phyloP scores from a whole-genome alignment of 1,140 invertebrate genomes.

The Panulirus ornatus region DNA sequence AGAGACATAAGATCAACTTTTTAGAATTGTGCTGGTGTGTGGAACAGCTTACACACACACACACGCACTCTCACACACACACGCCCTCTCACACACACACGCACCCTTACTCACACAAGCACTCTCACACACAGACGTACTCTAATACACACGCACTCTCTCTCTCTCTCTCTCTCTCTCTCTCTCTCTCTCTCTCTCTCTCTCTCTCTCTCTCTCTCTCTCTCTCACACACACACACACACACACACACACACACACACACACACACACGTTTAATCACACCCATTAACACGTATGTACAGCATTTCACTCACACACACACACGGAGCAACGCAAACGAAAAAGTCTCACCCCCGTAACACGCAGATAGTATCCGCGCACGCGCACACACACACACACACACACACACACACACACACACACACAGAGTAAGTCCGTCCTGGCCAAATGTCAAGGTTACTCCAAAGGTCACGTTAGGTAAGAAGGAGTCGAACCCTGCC shows the following conservation, averaged over 20 bases:
- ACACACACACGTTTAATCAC: neutral
- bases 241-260: neutral
- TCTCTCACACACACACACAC: neutral
- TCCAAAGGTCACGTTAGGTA: too few relatives aligned
- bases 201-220: neutral
- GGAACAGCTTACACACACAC: neutral
- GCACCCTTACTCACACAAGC: neutral
- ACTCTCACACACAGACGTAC: neutral
- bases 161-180: neutral
- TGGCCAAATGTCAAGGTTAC: too few relatives aligned
- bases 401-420: too few relatives aligned
- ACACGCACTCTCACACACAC: constrained; percentile 13
- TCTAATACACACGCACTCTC: neutral
- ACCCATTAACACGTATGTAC: neutral
- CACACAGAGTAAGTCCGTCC: too few relatives aligned
- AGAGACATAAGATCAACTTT: too few relatives aligned
- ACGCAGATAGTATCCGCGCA: too few relatives aligned
- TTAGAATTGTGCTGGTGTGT: neutral
- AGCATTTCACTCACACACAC: too few relatives aligned
- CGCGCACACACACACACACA: too few relatives aligned
- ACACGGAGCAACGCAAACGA: too few relatives aligned
- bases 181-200: neutral
- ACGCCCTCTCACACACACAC: neutral
- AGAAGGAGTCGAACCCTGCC: too few relatives aligned
- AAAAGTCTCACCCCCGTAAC: too few relatives aligned